Evolutionary conservation across 2,113 vertebrate genomes (phyloP), one percentile per base, ranked within the genome.

Genomic region (Gavialis gangeticus): DNA sequence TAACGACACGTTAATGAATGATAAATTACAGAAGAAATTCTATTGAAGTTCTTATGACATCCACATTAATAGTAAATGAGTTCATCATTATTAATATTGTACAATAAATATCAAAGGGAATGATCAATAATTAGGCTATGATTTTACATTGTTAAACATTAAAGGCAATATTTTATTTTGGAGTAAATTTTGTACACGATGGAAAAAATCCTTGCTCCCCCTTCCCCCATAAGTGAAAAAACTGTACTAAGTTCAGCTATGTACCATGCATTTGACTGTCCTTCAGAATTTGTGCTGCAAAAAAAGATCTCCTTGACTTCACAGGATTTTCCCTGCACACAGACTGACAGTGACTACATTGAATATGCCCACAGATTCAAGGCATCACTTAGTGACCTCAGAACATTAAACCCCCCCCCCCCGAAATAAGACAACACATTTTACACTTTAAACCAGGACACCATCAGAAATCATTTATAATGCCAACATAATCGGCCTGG

Each of bases 1-100:
- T 95, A 96, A 95, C 76, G 95, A 95, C 86, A 94, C 87, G 87
- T 97, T 98, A 97, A 98, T 95, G 96, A 97, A 96, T 86, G 81
- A 95, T 95, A 96, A 97, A 98, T 97, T 96, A 96, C 89, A 92
- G 57, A 55, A 79, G 79, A 97, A 95, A 89, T 91, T 82, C 87
- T 90, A 93, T 88, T 91, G 90, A 85, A 93, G 55, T 76, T 60
- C 67, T 97, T 88, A 62, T 81, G 91, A 93, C 80, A 97, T 76
- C 67, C 82, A 73, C 82, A 95, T 96, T 96, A 97, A 97, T 86
- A 95, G 92, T 88, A 96, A 97, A 96, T 94, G 88, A 90, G 86
- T 88, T 96, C 88, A 96, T 97, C 92, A 96, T 98, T 97, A 97
- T 96, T 93, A 97, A 92, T 92, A 91, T 58, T 67, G 46, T 67